Evolutionary conservation across 2,113 vertebrate genomes (phyloP).

Genomic region (Loxodonta africana): DNA sequence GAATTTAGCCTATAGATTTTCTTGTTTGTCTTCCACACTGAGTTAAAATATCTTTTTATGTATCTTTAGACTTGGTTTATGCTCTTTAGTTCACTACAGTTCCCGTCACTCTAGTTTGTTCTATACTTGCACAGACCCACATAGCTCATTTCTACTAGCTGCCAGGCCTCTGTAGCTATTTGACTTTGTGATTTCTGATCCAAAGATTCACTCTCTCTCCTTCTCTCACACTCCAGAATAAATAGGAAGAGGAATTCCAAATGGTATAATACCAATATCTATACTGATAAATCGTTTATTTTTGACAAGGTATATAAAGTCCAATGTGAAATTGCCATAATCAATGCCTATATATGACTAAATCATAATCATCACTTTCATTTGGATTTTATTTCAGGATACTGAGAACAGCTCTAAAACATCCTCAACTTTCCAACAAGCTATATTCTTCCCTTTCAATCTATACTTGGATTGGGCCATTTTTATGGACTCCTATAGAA

Average conservation of each 20-base stretch:
- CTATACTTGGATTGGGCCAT: slow-evolving; percentile 71
- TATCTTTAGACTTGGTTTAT: neutral
- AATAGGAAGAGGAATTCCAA: neutral
- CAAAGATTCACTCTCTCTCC: neutral
- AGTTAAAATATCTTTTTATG: neutral
- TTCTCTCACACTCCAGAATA: neutral
- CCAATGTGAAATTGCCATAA: neutral
- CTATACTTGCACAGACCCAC: neutral
- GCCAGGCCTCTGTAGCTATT: neutral
- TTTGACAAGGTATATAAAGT: neutral
- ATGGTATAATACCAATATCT: neutral
- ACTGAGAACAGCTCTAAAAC: slow-evolving; percentile 76
- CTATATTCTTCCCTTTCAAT: slow-evolving; percentile 68
- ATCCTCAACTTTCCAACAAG: slow-evolving; percentile 74
- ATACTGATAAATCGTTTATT: slow-evolving; percentile 16
- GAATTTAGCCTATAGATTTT: neutral
- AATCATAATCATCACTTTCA: neutral
- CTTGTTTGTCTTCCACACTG: neutral
- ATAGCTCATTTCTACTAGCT: neutral
- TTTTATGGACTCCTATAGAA: slow-evolving; percentile 75
- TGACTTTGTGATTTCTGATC: neutral
- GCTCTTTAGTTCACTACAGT: neutral
- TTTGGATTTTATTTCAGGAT: slow-evolving; percentile 86
- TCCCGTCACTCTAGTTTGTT: neutral
- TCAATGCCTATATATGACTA: neutral